A percentile compares a stretch with the other conserved stretches of the same genome.
Evolutionary conservation across 2,113 vertebrate genomes (phyloP).

Genomic region (Hippocampus barbouri): DNA sequence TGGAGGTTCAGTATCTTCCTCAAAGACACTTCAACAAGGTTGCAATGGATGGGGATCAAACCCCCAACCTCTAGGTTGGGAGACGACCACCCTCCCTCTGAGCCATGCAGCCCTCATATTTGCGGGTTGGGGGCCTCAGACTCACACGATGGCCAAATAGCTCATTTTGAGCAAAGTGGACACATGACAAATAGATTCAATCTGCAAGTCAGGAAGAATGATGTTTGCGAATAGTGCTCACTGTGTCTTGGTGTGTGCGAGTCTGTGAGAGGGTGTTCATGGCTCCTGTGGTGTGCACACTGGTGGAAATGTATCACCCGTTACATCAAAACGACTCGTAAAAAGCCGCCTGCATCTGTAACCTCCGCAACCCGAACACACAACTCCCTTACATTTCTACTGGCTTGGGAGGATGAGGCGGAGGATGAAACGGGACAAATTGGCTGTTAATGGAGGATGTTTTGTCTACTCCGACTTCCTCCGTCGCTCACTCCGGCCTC

Average conservation of each 20-base stretch:
- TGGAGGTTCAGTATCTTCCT: too few relatives aligned
- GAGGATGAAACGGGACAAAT: conserved; percentile 3
- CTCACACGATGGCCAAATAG: background rate
- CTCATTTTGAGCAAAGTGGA: conserved; percentile 1
- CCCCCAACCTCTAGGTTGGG: too few relatives aligned
- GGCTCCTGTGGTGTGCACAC: background rate
- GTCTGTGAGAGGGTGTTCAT: conserved; percentile 5
- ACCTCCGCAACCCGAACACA: background rate
- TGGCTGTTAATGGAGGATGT: background rate
- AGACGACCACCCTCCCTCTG: too few relatives aligned
- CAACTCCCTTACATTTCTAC: background rate
- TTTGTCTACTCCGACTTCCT: background rate
- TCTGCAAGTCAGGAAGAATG: conserved; percentile 8
- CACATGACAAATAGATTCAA: conserved; percentile 11
- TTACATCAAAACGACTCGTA: background rate
- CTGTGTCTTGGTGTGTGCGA: conserved; percentile 4
- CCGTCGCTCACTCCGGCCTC: too few relatives aligned
- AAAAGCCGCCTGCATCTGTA: conserved; percentile 1
- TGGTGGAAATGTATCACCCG: conserved; percentile 5
- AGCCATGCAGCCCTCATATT: background rate
- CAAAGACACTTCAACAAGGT: too few relatives aligned
- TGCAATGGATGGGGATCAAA: too few relatives aligned
- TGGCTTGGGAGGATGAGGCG: background rate
- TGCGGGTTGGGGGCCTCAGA: background rate
- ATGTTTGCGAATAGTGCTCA: conserved; percentile 10